phyloP scores from a whole-genome alignment of 2,888 invertebrate genomes.

The Trimorus sp. region DNA sequence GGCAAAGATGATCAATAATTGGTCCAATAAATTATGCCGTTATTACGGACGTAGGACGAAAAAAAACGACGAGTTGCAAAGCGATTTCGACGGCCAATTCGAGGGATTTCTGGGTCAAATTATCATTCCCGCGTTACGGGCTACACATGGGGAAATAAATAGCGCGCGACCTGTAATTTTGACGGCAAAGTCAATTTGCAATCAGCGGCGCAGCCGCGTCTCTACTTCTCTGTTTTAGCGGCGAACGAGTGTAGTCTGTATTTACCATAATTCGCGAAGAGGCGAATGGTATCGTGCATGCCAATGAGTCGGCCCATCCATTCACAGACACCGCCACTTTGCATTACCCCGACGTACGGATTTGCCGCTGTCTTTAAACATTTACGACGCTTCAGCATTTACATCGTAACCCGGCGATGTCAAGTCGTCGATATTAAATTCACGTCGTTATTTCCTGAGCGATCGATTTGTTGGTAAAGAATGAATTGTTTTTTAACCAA shows the following conservation, averaged over 20 bases:
- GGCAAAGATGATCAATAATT: conserved; percentile 63
- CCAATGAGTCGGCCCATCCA: conserved; percentile 72
- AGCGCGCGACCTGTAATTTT: conserved; percentile 67
- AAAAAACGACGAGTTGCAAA: no score
- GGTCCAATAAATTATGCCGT: conserved; percentile 53
- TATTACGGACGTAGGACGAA: conserved; percentile 10
- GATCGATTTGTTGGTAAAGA: background rate
- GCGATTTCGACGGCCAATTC: background rate
- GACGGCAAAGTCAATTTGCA: conserved; percentile 78
- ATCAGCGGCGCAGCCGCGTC: conserved; percentile 72
- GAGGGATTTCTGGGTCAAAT: conserved; percentile 16
- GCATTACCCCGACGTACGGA: conserved; percentile 41
- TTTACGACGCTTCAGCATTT: conserved; percentile 42
- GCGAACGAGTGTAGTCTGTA: conserved; percentile 69
- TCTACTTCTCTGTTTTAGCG: conserved; percentile 60
- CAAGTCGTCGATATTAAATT: background rate
- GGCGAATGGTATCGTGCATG: conserved; percentile 76
- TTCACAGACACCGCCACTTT: conserved; percentile 40
- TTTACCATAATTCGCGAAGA: conserved; percentile 79
- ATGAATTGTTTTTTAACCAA: background rate
- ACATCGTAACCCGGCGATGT: conserved; percentile 17
- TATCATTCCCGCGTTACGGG: conserved; percentile 18
- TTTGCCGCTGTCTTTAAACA: conserved; percentile 46
- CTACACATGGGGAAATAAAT: conserved; percentile 22
- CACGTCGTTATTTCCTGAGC: background rate